Evolutionary conservation across 2,888 invertebrate species (phyloP), one percentile per base, ranked within the genome.

Genomic region (Augiades crinisus): DNA sequence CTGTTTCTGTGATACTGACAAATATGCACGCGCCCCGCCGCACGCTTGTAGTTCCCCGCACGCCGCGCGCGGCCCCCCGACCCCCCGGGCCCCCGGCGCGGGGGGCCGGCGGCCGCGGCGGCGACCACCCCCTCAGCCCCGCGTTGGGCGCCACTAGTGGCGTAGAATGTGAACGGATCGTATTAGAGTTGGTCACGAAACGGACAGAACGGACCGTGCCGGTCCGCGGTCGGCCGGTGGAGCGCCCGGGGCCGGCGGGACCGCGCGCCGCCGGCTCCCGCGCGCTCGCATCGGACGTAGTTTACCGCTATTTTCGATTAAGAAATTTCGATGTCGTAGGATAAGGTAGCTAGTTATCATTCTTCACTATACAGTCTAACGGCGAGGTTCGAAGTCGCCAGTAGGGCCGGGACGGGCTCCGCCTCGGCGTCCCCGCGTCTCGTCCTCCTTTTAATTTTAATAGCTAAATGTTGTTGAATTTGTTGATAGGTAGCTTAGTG

Each of bases 401-500:
- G 31, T 40, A 50, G 53, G 54, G 60, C 56, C 58, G 64, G 64
- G 55, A 60, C 24, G 24, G 53, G 31, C 33, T 34, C 37, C 21
- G 37, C 21, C 13, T 7, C 30, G 27, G 30, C 6, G 55, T 45
- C 63, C 66, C 62, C 70, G 70, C 72, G 63, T 69, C 75, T 74
- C 79, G 64, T 70, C 75, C 78, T 76, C 77, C 72, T 70, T 78
- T 82, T 62, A 81, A 81, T 81, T 85, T 80, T 86, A 86, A 82
- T 88, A 88, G 87, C 85, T 85, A 86, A 87, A 85, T 87, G 87
- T 87, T 86, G 87, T 88, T 86, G 80, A 86, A 80, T 86, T 85
- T 82, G 86, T 86, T 85, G 84, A 84, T 86, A 81, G 74, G 70
- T 80, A 81, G 82, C 67, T 68, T 83, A 81, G 82, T 74, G 77